Evolutionary conservation across 2,888 invertebrate genomes (phyloP), one percentile per base, ranked within the genome.

Genomic region (Parnassius glacialis): DNA sequence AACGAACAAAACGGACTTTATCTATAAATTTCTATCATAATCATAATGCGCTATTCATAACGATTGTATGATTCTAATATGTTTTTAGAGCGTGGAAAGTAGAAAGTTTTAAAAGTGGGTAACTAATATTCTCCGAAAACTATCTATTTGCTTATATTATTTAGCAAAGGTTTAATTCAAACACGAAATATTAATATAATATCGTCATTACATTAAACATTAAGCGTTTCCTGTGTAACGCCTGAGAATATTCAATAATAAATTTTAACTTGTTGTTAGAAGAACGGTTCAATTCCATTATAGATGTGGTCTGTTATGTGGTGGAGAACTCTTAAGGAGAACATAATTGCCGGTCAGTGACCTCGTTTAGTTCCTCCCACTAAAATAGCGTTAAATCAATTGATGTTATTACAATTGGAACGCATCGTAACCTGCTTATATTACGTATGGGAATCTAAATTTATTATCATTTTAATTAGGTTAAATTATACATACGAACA

Each of bases 71-170:
- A 83, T 82, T 87, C 86, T 84, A 84, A 84, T 87, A 84, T 84
- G 86, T 88, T 89, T 90, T 90, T 89, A 87, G 90, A 90, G 90
- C 90, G 87, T 88, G 90, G 89, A 90, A 89, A 89, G 90, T 90
- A 90, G 90, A 90, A 90, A 90, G 90, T 90, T 84, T 80, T 75
- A 80, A 84, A 90, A 87, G 86, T 87, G 84, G 87, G 87, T 71
- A 84, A 81, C 77, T 83, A 81, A 82, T 84, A 84, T 77, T 78
- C 77, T 78, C 81, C 77, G 79, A 79, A 85, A 83, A 81, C 79
- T 80, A 82, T 77, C 73, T 77, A 74, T 77, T 79, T 79, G 76
- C 72, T 70, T 73, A 74, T 76, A 69, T 73, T 73, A 67, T 69
- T 65, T 65, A 56, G 47, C 42, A 63, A 3, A 13, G 0, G n/a